These are phyloP conservation scores for Dreissena rostriformis DNA, from an alignment of 1,140 invertebrate genomes.

Conservation along the genomic window DNA sequence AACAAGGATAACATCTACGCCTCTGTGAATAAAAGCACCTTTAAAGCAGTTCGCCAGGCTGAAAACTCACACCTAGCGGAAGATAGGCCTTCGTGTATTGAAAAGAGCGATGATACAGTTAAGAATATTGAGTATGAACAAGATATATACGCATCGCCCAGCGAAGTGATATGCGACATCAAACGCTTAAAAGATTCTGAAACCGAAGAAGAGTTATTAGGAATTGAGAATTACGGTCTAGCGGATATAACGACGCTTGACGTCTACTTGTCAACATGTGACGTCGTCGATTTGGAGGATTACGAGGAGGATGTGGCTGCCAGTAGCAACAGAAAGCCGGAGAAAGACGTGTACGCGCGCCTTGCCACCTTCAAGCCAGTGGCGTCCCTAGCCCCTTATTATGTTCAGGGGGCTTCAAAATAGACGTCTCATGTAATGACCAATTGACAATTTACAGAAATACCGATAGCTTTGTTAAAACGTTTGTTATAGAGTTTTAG, in stretches of 20 bases:
- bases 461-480: too few species aligned
- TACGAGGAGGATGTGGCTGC: conserved; percentile 29
- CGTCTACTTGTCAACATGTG: background rate
- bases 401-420: too few species aligned
- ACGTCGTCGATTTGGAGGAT: conserved; percentile 28
- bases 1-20: conserved; percentile 24
- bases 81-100: background rate
- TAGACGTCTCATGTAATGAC: too few species aligned
- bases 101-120: background rate
- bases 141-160: background rate
- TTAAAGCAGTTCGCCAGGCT: conserved; percentile 10
- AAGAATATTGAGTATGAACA: background rate
- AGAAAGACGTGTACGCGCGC: conserved; percentile 15
- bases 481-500: too few species aligned
- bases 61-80: background rate
- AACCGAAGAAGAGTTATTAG: background rate
- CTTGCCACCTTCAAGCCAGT: conserved; percentile 17
- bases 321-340: background rate
- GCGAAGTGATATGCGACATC: background rate
- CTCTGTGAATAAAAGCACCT: conserved; percentile 42
- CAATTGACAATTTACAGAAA: too few species aligned
- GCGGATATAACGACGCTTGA: background rate
- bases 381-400: background rate
- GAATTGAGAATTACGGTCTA: background rate
- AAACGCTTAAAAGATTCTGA: background rate